Conservation (phyloP, 2,888 invertebrate genomes). For the Mesodorylaimus sp. region DNA sequence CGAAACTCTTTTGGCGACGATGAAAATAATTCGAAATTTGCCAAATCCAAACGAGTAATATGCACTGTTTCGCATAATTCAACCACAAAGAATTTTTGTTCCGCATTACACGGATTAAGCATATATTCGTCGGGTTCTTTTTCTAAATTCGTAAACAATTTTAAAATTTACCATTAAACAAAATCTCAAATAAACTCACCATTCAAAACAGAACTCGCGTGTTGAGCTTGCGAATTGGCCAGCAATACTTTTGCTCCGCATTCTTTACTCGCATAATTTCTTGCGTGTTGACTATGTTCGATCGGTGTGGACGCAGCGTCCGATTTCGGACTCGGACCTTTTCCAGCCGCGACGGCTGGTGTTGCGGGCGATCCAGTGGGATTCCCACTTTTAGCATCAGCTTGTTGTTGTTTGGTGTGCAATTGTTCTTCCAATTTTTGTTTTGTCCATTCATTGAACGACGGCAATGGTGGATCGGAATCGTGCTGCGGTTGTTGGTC, state of each 20-base stretch:
- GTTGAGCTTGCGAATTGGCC: slow-evolving; percentile 74
- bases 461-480: too few species aligned
- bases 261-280: slow-evolving; percentile 88
- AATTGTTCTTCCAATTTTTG: too few species aligned
- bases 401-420: too few species aligned
- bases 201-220: slow-evolving; percentile 56
- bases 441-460: too few species aligned
- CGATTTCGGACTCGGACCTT: too few species aligned
- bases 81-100: slow-evolving; percentile 51
- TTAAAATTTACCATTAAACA: background rate
- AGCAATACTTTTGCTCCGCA: slow-evolving; percentile 92
- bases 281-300: too few species aligned
- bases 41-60: slow-evolving; percentile 65
- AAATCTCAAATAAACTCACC: slow-evolving; percentile 36
- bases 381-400: too few species aligned
- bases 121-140: slow-evolving; percentile 76
- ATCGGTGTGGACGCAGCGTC: too few species aligned
- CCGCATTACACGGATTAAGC: slow-evolving; percentile 63
- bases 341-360: too few species aligned
- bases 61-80: slow-evolving; percentile 95
- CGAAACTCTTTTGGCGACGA: slow-evolving; percentile 81
- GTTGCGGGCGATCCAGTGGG: too few species aligned
- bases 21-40: slow-evolving; percentile 92
- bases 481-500: too few species aligned
- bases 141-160: slow-evolving; percentile 4